phyloP scores from a whole-genome alignment of 2,888 invertebrate species.

The Odontocolon sp. region DNA sequence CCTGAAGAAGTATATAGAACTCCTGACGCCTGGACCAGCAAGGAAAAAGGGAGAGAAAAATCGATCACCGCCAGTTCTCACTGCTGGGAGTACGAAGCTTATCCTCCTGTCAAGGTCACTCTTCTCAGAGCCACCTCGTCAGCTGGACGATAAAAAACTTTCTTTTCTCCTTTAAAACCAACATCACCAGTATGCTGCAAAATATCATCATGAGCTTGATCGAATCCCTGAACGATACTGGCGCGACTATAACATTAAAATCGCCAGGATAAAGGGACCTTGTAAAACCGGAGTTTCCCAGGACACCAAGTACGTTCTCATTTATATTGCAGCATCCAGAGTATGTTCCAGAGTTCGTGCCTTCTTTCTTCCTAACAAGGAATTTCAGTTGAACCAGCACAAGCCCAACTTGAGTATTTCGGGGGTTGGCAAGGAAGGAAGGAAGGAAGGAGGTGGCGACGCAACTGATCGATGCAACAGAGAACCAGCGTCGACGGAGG shows the following conservation, averaged over 20 bases:
- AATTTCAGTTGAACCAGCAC: constrained; percentile 4
- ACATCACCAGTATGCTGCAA: background rate
- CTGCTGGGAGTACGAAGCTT: constrained; percentile 2
- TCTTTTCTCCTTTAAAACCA: background rate
- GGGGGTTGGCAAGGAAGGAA: constrained; percentile 63
- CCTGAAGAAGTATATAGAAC: background rate
- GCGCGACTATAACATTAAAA: background rate
- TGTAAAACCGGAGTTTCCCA: background rate
- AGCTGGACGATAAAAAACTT: constrained; percentile 32
- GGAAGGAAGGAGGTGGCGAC: constrained; percentile 69
- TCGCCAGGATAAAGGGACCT: background rate
- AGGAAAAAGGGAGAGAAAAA: background rate
- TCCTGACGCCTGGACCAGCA: background rate
- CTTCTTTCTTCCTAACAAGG: background rate
- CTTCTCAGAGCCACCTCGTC: background rate
- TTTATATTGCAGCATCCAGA: background rate
- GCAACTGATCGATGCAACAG: constrained; percentile 79
- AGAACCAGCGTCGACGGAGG: constrained; percentile 67
- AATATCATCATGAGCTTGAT: constrained; percentile 15
- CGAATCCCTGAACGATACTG: background rate
- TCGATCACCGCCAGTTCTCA: constrained; percentile 33
- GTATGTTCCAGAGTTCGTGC: background rate
- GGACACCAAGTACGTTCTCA: background rate
- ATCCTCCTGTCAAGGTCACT: constrained; percentile 45
- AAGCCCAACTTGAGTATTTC: constrained; percentile 66